Percentiles rank a stretch among this genome's conserved stretches.
These are phyloP conservation scores for Aporophyla nigra DNA, from an alignment of 2,888 invertebrate species.

Conservation along the genomic window DNA sequence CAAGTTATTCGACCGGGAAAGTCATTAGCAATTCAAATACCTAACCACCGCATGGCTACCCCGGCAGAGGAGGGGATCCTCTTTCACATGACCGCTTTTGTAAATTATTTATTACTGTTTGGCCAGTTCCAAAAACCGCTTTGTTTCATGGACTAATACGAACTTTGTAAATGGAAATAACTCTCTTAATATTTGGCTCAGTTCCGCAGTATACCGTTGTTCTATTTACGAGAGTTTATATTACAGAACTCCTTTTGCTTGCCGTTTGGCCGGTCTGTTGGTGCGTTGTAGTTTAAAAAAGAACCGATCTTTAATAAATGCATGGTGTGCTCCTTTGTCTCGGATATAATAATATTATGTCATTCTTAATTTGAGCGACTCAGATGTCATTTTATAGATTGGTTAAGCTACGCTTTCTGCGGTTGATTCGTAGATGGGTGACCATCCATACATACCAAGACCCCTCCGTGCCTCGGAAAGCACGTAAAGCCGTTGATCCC, in stretches of 20 bases:
- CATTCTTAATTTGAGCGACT: background rate
- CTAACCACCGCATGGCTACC: slow-evolving; percentile 83
- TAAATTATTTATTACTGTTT: slow-evolving; percentile 89
- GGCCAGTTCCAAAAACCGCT: slow-evolving; percentile 83
- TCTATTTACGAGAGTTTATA: slow-evolving; percentile 52
- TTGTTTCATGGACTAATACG: slow-evolving; percentile 81
- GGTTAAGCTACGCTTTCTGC: no score
- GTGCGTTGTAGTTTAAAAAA: slow-evolving; percentile 28
- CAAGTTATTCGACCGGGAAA: slow-evolving; percentile 84
- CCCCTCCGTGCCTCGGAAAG: no score
- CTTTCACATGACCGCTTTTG: slow-evolving; percentile 88
- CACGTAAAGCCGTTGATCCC: no score
- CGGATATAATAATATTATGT: background rate
- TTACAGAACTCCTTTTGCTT: slow-evolving; percentile 26
- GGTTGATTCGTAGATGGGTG: no score
- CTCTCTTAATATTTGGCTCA: slow-evolving; percentile 70
- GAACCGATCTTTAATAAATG: slow-evolving; percentile 25
- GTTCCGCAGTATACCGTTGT: slow-evolving; percentile 51
- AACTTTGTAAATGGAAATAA: slow-evolving; percentile 78
- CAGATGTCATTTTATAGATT: no score
- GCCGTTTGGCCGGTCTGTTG: slow-evolving; percentile 1
- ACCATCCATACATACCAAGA: no score
- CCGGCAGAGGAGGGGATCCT: slow-evolving; percentile 81
- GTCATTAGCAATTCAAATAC: slow-evolving; percentile 89
- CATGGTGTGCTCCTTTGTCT: slow-evolving; percentile 7